These are phyloP conservation scores for Eugnorisma glareosa DNA, from an alignment of 2,888 invertebrate species.

Conservation along the genomic window DNA sequence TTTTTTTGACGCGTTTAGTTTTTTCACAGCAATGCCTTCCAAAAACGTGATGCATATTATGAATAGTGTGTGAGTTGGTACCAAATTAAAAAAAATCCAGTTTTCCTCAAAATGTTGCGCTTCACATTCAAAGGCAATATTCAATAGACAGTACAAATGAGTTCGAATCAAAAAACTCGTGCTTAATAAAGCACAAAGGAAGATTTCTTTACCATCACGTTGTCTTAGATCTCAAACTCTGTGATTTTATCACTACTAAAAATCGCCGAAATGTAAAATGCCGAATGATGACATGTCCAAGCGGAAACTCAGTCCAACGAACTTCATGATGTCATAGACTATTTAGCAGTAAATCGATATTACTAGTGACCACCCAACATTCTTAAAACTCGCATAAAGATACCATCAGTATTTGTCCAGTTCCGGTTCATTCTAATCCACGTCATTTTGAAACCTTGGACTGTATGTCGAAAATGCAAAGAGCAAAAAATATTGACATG, in stretches of 20 bases:
- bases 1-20: neutral
- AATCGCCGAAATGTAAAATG: constrained; percentile 4
- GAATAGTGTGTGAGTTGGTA: neutral
- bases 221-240: neutral
- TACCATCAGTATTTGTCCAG: constrained; percentile 41
- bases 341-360: constrained; percentile 27
- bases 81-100: neutral
- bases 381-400: constrained; percentile 30
- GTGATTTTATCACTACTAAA: neutral
- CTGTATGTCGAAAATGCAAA: constrained; percentile 19
- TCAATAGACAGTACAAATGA: no score
- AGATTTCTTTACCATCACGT: neutral
- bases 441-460: constrained; percentile 35
- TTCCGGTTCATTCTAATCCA: constrained; percentile 53
- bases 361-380: constrained; percentile 22
- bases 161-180: neutral
- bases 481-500: constrained; percentile 47
- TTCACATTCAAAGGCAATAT: neutral
- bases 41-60: neutral
- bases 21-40: no score
- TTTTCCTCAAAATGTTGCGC: neutral
- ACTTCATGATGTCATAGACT: constrained; percentile 52
- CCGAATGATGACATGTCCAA: constrained; percentile 25
- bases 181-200: neutral
- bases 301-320: constrained; percentile 47